Percentiles rank a stretch among this genome's conserved stretches.
phyloP scores from a whole-genome alignment of 2,797 vertebrate genomes.

The Sebastes nivosus region DNA sequence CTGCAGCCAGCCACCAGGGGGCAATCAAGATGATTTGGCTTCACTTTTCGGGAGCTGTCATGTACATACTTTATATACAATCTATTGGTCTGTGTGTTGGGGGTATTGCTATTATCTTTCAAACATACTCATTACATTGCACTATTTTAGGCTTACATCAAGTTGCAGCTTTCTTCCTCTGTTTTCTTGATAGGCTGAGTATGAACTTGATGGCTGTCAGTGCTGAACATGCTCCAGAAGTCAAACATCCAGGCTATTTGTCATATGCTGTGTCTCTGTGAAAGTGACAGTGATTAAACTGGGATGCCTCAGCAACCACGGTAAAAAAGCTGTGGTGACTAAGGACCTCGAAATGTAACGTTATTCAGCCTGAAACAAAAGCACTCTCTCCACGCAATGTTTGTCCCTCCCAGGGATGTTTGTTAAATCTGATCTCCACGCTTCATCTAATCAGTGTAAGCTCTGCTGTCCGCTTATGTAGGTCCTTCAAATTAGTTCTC shows the following conservation, averaged over 20 bases:
- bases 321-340: constrained; percentile 10
- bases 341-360: constrained; percentile 22
- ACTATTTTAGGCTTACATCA: constrained; percentile 6
- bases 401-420: constrained; percentile 24
- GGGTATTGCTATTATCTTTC: neutral
- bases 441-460: constrained; percentile 37
- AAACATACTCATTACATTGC: neutral
- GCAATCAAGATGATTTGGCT: too few species aligned
- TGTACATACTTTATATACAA: too few species aligned
- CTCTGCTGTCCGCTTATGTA: constrained; percentile 6
- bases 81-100: neutral
- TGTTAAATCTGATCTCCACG: constrained; percentile 39
- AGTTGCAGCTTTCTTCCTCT: constrained; percentile 1
- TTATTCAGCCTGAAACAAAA: constrained; percentile 45
- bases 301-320: constrained; percentile 23
- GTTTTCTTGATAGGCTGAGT: neutral
- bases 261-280: constrained; percentile 18
- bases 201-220: constrained; percentile 25
- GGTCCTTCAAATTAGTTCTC: constrained; percentile 14
- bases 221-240: constrained; percentile 17
- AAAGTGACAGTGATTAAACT: constrained; percentile 47
- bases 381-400: neutral
- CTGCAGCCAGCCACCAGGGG: too few species aligned
- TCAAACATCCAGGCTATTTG: constrained; percentile 24
- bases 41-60: too few species aligned